Evolutionary conservation across 2,797 vertebrate genomes (phyloP).

Genomic region (Enteromius argenteus): DNA sequence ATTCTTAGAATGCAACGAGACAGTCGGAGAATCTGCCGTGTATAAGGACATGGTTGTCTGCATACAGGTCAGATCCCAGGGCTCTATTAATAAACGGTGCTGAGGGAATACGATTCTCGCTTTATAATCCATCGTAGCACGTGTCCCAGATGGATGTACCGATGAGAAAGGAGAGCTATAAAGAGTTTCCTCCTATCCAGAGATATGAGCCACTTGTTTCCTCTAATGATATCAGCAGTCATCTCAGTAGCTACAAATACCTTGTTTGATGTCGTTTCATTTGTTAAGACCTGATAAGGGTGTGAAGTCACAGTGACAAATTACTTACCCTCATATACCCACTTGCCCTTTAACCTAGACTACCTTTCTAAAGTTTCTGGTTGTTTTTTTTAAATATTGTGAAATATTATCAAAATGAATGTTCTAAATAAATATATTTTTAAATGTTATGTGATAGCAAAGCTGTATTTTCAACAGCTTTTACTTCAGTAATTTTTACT

Average conservation of each 20-base stretch:
- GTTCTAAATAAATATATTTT: background rate
- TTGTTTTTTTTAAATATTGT: background rate
- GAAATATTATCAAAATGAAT: background rate
- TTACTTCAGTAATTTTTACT: background rate
- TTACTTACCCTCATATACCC: background rate
- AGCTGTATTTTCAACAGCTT: background rate
- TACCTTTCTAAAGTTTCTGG: background rate
- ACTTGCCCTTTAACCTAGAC: background rate
- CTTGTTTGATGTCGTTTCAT: background rate
- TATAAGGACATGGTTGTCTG: slow-evolving; percentile 39
- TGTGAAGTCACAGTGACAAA: background rate
- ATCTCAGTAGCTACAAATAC: slow-evolving; percentile 8
- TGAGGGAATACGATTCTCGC: background rate
- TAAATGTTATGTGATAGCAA: background rate
- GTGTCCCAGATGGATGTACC: background rate
- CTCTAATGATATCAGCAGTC: background rate
- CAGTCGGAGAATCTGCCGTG: background rate
- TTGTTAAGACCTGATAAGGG: background rate
- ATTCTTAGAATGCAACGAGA: slow-evolving; percentile 65
- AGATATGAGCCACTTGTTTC: background rate
- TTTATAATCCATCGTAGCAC: slow-evolving; percentile 10
- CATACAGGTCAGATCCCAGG: background rate
- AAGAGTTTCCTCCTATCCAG: background rate
- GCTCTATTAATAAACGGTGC: slow-evolving; percentile 13
- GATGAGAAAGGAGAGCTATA: background rate